phyloP scores from a whole-genome alignment of 2,888 invertebrate genomes.

The Cylindroiulus punctatus region DNA sequence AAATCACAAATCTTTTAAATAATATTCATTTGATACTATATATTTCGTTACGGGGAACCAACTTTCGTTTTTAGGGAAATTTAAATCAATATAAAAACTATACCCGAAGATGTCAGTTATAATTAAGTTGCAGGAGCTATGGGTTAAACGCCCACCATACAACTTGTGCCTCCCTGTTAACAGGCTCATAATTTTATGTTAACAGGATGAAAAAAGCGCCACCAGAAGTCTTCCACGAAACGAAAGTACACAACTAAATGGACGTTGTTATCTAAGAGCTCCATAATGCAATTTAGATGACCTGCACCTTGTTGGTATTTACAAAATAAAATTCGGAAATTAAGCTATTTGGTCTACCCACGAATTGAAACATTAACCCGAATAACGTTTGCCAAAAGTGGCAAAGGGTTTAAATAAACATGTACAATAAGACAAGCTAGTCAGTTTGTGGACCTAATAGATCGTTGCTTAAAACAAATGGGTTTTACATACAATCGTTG shows the following conservation, averaged over 20 bases:
- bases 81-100: not conserved
- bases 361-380: not conserved
- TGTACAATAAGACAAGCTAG: no score
- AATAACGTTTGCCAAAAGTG: no score
- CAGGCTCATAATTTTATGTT: not conserved
- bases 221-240: slow-evolving; percentile 13
- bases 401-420: no score
- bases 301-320: not conserved
- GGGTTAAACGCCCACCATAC: not conserved
- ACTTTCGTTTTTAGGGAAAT: not conserved
- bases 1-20: not conserved
- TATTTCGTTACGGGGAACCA: not conserved
- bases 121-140: not conserved
- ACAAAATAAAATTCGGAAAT: not conserved
- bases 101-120: not conserved
- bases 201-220: not conserved
- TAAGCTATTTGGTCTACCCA: not conserved
- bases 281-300: not conserved
- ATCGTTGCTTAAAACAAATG: no score
- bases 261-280: not conserved
- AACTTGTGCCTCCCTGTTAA: slow-evolving; percentile 16
- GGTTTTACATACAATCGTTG: no score
- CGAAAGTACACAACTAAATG: not conserved
- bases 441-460: no score
- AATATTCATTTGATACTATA: not conserved